Evolutionary conservation across 1,140 invertebrate species (phyloP).

Genomic region (Sitobion miscanthi): DNA sequence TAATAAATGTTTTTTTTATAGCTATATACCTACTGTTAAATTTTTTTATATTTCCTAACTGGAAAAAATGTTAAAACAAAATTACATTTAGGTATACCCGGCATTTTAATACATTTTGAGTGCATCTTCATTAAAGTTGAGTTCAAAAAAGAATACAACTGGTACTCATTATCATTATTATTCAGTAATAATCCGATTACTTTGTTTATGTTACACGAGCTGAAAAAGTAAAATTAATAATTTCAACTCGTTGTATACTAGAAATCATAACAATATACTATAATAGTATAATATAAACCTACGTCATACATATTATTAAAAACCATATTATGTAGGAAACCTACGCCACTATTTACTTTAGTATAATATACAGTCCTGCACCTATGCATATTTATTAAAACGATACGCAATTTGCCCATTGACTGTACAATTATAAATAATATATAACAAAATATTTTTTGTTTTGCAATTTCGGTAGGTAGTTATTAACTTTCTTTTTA

Average conservation of each 20-base stretch:
- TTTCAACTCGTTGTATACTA: not conserved
- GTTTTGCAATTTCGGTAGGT: no score
- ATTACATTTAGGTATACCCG: not conserved
- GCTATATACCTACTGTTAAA: not conserved
- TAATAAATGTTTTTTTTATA: not conserved
- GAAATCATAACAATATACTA: not conserved
- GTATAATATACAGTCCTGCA: not conserved
- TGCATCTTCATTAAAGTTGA: not conserved
- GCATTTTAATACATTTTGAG: not conserved
- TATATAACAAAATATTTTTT: not conserved
- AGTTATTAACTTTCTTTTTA: not conserved
- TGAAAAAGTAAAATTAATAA: not conserved
- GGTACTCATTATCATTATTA: not conserved
- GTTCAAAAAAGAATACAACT: not conserved
- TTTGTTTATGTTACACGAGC: not conserved
- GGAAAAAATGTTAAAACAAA: not conserved
- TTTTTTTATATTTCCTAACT: not conserved
- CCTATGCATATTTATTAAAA: not conserved
- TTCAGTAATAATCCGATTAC: not conserved
- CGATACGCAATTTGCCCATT: not conserved
- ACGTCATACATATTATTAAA: not conserved
- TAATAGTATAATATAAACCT: not conserved
- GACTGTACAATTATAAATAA: not conserved
- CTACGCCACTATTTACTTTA: not conserved
- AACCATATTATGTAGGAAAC: not conserved